phyloP scores from a whole-genome alignment of 23 tunicate species.

The Halocynthia roretzi region DNA sequence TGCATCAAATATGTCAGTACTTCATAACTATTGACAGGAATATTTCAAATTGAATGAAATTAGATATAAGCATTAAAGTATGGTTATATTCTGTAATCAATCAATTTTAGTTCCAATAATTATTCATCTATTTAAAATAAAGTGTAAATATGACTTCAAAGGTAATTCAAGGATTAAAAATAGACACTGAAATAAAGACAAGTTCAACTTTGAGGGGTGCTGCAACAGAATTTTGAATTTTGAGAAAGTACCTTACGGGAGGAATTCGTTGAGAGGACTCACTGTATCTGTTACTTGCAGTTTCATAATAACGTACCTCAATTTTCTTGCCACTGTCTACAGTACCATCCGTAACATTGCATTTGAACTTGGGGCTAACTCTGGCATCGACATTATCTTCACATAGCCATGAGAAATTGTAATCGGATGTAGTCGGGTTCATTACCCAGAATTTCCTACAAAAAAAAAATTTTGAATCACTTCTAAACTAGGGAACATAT shows the following conservation, averaged over 20 bases:
- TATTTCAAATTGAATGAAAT: too few relatives aligned
- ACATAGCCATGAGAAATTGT: conserved; percentile 69
- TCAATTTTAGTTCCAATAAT: too few relatives aligned
- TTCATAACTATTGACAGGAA: too few relatives aligned
- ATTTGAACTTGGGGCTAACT: conserved; percentile 38
- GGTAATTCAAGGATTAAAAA: neutral
- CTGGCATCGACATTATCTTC: conserved; percentile 58
- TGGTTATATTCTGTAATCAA: too few relatives aligned
- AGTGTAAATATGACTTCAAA: neutral
- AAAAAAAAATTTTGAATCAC: neutral
- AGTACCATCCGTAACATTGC: conserved; percentile 44
- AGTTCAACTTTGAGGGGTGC: too few relatives aligned
- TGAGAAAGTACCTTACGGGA: too few relatives aligned
- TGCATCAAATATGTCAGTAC: too few relatives aligned
- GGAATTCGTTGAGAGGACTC: too few relatives aligned
- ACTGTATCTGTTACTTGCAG: too few relatives aligned
- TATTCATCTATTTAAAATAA: neutral
- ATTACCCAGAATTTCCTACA: conserved; percentile 89
- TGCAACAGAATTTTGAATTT: too few relatives aligned
- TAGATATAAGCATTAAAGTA: too few relatives aligned
- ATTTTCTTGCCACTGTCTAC: conserved; percentile 63
- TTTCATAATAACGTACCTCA: conserved; percentile 13
- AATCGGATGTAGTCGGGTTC: conserved; percentile 59
- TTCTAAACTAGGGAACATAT: neutral
- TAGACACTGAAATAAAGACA: too few relatives aligned